Base-by-base conservation (phyloP, 2,888 invertebrate genomes). In the Chorisops tibialis region DNA sequence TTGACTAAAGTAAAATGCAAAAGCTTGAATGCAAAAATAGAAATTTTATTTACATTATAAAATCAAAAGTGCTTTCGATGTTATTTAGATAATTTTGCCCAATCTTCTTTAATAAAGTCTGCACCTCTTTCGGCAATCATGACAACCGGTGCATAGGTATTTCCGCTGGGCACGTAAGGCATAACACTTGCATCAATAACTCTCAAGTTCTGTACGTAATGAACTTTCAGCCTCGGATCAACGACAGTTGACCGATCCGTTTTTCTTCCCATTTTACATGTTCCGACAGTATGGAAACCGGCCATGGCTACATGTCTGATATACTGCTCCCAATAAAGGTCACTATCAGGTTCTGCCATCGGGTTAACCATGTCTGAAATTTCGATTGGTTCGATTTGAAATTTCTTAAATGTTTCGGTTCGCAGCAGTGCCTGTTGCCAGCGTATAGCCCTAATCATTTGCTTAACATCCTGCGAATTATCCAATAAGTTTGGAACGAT, bases 401-500 rank as follows among this genome's bases (percentile, higher is more conserved):
- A 72, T 18, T 83, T 69, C 35, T 72, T 74, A 64, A 84, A 80
- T 0, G 76, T 66, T 35, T 72, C 52, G 0, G 83, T 82, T 9
- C 74, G 60, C 24, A 78, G 69, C 9, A 83, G 68, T 59, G 73
- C 74, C 12, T 74, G 68, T 12, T 77, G 65, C 45, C 77, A 77
- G 51, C 76, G 69, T 12, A 82, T 72, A 0, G 76, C 80, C 51
- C 78, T 73, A 2, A 79, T 66, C 14, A 82, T 75, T 1, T 77
- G 77, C 37, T 79, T 70, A 1, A 83, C 67, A 70, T 88, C 88
- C 59, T 79, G 74, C 1, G 75, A 70, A 14, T 85, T 80, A 0
- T 76, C 72, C 24, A 89, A 80, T 72, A 87, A 89, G 68, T 87
- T 86, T 1, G 86, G 78, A 68, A 83, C 77, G 47, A 89, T 84